These are phyloP conservation scores for Pristionchus maxplancki DNA, from an alignment of 2,888 invertebrate species.

Conservation along the genomic window DNA sequence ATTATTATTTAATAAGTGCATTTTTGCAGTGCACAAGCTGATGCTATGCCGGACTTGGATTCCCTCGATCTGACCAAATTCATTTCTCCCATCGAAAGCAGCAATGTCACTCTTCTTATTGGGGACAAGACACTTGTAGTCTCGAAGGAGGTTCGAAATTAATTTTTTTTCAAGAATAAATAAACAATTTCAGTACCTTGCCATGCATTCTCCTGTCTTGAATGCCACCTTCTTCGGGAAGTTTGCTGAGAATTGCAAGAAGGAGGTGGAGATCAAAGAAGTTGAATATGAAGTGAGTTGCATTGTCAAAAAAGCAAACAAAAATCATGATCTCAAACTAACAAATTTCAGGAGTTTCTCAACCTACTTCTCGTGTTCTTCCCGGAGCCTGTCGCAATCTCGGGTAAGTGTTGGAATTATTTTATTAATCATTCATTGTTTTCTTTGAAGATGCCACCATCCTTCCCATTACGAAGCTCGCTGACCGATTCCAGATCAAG, in stretches of 20 bases:
- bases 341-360: neutral
- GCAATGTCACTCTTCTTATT: neutral
- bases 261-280: neutral
- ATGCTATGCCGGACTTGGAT: too few species aligned
- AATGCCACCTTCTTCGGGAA: neutral
- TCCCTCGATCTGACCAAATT: neutral
- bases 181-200: neutral
- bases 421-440: neutral
- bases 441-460: neutral
- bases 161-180: neutral
- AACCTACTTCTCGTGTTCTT: neutral
- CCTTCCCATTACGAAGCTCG: neutral
- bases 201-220: neutral
- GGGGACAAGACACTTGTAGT: neutral
- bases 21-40: too few species aligned
- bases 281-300: neutral
- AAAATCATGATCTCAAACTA: neutral
- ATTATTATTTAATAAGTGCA: too few species aligned
- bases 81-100: neutral
- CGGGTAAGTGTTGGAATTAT: neutral
- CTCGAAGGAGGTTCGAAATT: neutral
- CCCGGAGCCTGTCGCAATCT: neutral
- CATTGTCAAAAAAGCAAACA: too few species aligned
- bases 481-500: neutral
- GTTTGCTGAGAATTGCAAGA: neutral